A percentile compares a stretch with the other conserved stretches of the same genome.
Conservation (phyloP, 2,797 vertebrate species). For the Poeciliopsis paucimaculata region DNA sequence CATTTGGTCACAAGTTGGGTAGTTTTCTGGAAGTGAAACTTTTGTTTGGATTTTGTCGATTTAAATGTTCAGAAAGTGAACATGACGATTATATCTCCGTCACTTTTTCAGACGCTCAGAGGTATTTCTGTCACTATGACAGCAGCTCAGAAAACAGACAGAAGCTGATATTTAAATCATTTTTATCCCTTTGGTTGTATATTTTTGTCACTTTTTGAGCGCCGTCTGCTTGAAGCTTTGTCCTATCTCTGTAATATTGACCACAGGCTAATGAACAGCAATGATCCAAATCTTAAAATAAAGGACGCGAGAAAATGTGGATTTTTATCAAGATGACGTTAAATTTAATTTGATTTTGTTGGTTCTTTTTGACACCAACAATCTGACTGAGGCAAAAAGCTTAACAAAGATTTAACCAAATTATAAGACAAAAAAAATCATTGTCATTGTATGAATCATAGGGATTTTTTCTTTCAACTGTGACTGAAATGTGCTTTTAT, state of each 20-base stretch:
- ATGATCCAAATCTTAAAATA: not conserved
- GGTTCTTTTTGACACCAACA: not conserved
- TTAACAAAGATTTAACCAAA: not conserved
- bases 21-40: not conserved
- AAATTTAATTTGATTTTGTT: not conserved
- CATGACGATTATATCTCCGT: not conserved
- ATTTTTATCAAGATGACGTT: not conserved
- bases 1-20: not conserved
- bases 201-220: not conserved
- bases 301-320: not conserved
- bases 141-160: not conserved
- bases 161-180: not conserved
- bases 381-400: not conserved
- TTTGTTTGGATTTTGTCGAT: not conserved
- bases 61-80: not conserved
- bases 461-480: conserved; percentile 47
- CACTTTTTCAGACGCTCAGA: not conserved
- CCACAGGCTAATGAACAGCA: not conserved
- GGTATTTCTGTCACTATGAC: not conserved
- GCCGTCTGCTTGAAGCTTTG: not conserved
- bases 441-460: not conserved
- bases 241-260: not conserved
- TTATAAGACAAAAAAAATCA: conserved; percentile 6
- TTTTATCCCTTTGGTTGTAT: not conserved
- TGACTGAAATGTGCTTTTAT: conserved; percentile 40